These are phyloP conservation scores for Coluber constrictor DNA, from an alignment of 2,797 vertebrate genomes.

Conservation along the genomic window DNA sequence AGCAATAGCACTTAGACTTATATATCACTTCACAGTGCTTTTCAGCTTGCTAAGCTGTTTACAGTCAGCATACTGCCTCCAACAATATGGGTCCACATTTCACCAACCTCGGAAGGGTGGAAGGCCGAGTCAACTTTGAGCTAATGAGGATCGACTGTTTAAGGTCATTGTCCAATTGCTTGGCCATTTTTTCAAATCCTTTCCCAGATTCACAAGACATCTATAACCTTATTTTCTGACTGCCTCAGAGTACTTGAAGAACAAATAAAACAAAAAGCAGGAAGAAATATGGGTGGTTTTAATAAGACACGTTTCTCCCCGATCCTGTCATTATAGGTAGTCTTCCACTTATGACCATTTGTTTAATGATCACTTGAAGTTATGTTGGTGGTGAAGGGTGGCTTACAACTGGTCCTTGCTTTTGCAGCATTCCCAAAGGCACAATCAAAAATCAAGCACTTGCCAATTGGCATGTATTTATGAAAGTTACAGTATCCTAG, in stretches of 20 bases:
- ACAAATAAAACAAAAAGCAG: background rate
- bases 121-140: background rate
- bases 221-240: background rate
- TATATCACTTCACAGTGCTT: background rate
- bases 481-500: background rate
- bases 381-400: background rate
- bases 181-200: background rate
- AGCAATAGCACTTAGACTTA: background rate
- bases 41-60: background rate
- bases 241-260: background rate
- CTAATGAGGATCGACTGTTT: background rate
- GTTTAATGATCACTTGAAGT: background rate
- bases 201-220: background rate
- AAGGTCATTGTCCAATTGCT: background rate
- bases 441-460: background rate
- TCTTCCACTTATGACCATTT: background rate
- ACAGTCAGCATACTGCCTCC: background rate
- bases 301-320: background rate
- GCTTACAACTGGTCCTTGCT: background rate
- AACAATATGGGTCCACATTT: background rate
- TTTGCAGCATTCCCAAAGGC: background rate
- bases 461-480: background rate
- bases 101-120: background rate
- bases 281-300: background rate
- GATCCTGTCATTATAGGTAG: background rate